These are phyloP conservation scores for Phragmatobia fuliginosa DNA, from an alignment of 2,888 invertebrate genomes.

Conservation along the genomic window DNA sequence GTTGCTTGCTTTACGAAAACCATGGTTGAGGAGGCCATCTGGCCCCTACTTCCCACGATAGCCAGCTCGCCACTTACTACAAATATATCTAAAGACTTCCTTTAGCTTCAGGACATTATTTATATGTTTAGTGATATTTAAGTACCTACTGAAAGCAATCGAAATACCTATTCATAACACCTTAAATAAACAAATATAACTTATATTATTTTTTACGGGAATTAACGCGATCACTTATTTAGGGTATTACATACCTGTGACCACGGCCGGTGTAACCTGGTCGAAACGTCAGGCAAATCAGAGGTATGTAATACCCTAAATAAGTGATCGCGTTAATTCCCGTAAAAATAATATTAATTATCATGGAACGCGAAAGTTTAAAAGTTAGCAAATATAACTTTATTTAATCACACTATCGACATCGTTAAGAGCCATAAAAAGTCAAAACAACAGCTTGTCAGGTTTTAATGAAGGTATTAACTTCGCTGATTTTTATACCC, in stretches of 20 bases:
- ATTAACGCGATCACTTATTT: too few relatives aligned
- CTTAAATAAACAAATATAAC: background rate
- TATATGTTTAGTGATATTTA: background rate
- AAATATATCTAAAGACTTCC: background rate
- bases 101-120: background rate
- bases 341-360: too few relatives aligned
- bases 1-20: too few relatives aligned
- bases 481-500: background rate
- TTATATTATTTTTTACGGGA: too few relatives aligned
- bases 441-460: background rate
- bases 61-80: background rate
- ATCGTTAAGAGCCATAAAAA: background rate
- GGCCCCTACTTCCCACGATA: background rate
- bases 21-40: background rate
- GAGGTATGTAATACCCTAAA: too few relatives aligned
- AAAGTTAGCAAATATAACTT: background rate
- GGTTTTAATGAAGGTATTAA: background rate
- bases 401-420: background rate
- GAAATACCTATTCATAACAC: background rate
- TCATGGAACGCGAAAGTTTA: too few relatives aligned
- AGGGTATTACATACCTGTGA: too few relatives aligned
- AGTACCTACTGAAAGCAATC: background rate
- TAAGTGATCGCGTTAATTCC: too few relatives aligned
- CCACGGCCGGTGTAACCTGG: too few relatives aligned
- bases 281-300: too few relatives aligned